phyloP scores from a whole-genome alignment of 2,797 vertebrate species.

The Poeciliopsis gracilis region DNA sequence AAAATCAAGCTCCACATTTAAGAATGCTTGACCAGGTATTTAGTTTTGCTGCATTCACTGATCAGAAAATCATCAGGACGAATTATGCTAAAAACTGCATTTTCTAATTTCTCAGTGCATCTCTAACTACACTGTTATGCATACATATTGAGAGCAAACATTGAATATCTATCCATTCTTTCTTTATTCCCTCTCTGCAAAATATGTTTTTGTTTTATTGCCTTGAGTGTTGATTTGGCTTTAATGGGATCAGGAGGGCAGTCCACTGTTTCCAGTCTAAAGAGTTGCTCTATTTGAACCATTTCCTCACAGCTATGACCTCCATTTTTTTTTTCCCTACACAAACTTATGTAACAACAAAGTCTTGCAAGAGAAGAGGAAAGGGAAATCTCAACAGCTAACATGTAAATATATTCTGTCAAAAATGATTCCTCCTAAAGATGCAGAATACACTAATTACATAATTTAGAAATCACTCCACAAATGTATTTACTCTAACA shows the following conservation, averaged over 20 bases:
- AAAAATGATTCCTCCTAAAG: not conserved
- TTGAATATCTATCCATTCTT: not conserved
- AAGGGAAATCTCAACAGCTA: not conserved
- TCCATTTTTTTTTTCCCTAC: not conserved
- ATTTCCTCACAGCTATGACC: not conserved
- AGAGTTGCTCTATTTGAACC: not conserved
- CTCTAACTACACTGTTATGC: not conserved
- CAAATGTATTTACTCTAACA: not conserved
- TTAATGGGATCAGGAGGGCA: not conserved
- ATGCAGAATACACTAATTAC: not conserved
- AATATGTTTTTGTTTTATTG: not conserved
- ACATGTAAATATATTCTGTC: not conserved
- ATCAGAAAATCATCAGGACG: not conserved
- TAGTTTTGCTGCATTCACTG: not conserved
- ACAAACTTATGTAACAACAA: not conserved
- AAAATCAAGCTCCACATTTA: not conserved
- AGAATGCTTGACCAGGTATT: not conserved
- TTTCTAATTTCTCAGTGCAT: not conserved
- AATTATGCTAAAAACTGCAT: not conserved
- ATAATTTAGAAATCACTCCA: not conserved
- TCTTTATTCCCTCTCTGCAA: not conserved
- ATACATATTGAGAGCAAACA: not conserved
- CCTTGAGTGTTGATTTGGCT: not conserved
- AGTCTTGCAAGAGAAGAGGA: not conserved
- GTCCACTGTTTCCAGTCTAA: not conserved